Conservation (phyloP, 2,888 invertebrate species). For the Elysia crispata region DNA sequence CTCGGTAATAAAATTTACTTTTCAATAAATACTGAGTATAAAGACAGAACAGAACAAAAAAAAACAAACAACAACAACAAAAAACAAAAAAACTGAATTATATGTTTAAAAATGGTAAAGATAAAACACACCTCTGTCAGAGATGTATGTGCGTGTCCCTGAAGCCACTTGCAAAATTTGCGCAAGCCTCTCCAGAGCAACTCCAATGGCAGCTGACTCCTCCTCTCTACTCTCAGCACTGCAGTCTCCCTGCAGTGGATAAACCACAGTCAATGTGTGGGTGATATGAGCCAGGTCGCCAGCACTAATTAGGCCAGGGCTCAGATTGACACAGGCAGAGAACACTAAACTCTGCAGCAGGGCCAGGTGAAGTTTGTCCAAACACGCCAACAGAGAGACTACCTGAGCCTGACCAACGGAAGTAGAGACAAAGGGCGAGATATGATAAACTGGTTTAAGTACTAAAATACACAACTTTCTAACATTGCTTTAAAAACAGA, state of each 20-base stretch:
- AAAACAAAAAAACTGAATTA: neutral
- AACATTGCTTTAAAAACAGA: too few relatives aligned
- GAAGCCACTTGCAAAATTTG: constrained; percentile 90
- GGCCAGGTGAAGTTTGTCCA: constrained; percentile 67
- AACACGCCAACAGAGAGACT: constrained; percentile 55
- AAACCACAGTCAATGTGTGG: constrained; percentile 37
- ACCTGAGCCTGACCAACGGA: constrained; percentile 31
- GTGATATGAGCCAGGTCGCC: constrained; percentile 47
- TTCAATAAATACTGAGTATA: too few relatives aligned
- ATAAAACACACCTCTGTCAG: constrained; percentile 82
- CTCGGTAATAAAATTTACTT: too few relatives aligned
- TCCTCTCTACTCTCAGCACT: constrained; percentile 26
- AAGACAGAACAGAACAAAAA: too few relatives aligned
- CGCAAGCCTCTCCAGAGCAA: constrained; percentile 87
- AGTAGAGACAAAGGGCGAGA: too few relatives aligned
- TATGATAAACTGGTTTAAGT: too few relatives aligned
- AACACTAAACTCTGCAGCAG: constrained; percentile 64
- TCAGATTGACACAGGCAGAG: constrained; percentile 50
- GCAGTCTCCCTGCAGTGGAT: neutral
- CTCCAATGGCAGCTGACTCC: constrained; percentile 78
- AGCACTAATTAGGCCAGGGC: constrained; percentile 52
- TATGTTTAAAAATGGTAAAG: neutral
- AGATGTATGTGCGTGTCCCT: constrained; percentile 87
- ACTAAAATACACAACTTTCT: too few relatives aligned
- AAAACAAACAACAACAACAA: too few relatives aligned